Percentiles rank a stretch among this genome's conserved stretches.
Evolutionary conservation across 1,140 invertebrate species (phyloP).

Genomic region (Caenorhabditis elegans): WBcel235 BX284605.5:12465001-12465500

Average conservation of each 20-base stretch:
- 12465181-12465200: not conserved
- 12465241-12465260: not conserved
- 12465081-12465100: not conserved
- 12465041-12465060: not conserved
- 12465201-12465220: not conserved
- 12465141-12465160: not conserved
- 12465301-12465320: slow-evolving; percentile 5
- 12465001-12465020: not conserved
- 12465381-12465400: not conserved
- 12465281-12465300: slow-evolving; percentile 1
- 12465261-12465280: not conserved
- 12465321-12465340: slow-evolving; percentile 24
- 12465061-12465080: slow-evolving; percentile 32
- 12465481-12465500: slow-evolving; percentile 22
- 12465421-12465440: slow-evolving; percentile 19
- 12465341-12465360: slow-evolving; percentile 32
- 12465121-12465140: slow-evolving; percentile 4
- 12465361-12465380: slow-evolving; percentile 10
- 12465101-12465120: not conserved
- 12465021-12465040: not conserved
- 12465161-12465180: slow-evolving; percentile 2
- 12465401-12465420: not conserved
- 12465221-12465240: not conserved
- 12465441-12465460: not conserved
- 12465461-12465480: slow-evolving; percentile 32